Evolutionary conservation across 2,113 vertebrate species (phyloP).

Genomic region (Brachypodius melanocephalos): DNA sequence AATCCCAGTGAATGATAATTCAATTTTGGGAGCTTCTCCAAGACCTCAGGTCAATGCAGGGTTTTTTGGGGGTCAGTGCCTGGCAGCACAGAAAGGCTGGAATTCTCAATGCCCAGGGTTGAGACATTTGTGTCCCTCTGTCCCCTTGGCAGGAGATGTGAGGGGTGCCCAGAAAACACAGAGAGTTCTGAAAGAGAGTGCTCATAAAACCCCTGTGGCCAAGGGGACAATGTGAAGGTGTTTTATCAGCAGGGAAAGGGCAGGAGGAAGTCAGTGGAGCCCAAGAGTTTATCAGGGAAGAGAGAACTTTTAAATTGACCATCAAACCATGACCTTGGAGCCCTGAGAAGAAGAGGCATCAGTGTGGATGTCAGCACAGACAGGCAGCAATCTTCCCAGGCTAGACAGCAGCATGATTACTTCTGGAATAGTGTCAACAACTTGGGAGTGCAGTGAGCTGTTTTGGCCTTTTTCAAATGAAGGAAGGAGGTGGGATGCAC

Average conservation of each 20-base stretch:
- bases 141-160: neutral
- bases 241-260: neutral
- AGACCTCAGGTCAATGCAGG: neutral
- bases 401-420: constrained; percentile 49
- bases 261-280: neutral
- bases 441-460: constrained; percentile 13
- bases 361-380: constrained; percentile 29
- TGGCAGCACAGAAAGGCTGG: neutral
- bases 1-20: neutral
- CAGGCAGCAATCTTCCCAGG: constrained; percentile 22
- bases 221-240: neutral
- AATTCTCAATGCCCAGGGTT: neutral
- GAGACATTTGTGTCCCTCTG: neutral
- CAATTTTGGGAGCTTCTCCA: neutral
- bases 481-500: neutral
- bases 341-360: constrained; percentile 17
- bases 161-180: neutral
- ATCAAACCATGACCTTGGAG: constrained; percentile 37
- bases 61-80: neutral
- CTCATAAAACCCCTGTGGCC: neutral
- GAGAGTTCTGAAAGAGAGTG: neutral
- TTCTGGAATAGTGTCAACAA: constrained; percentile 26
- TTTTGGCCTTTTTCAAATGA: neutral
- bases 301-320: constrained; percentile 50
- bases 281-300: neutral